Evolutionary conservation across 2,797 vertebrate species (phyloP).

Genomic region (Peromyscus aztecus): DNA sequence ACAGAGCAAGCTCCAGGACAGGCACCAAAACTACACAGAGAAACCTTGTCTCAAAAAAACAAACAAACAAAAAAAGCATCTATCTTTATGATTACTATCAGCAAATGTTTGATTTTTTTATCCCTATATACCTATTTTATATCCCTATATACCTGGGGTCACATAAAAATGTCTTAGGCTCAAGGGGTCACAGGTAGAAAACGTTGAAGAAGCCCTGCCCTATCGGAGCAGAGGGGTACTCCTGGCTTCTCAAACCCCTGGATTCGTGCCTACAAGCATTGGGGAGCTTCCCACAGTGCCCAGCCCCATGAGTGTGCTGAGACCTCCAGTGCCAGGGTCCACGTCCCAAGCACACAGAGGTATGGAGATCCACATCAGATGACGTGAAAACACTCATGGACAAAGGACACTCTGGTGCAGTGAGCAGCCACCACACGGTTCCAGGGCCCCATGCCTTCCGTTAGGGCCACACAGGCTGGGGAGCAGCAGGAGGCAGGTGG

Average conservation of each 20-base stretch:
- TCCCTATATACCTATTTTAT: neutral
- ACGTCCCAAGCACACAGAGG: neutral
- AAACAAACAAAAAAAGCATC: too few relatives aligned
- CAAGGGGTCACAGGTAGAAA: neutral
- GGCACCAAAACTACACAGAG: too few relatives aligned
- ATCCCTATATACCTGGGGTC: neutral
- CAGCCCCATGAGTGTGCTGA: neutral
- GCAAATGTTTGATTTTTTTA: neutral
- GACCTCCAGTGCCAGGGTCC: neutral
- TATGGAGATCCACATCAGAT: neutral
- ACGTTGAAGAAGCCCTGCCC: constrained; percentile 85
- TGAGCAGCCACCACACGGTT: neutral
- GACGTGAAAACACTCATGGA: neutral
- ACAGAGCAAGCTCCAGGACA: too few relatives aligned
- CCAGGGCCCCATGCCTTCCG: neutral
- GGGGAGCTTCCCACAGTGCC: constrained; percentile 71
- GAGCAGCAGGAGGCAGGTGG: neutral
- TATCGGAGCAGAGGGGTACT: constrained; percentile 91
- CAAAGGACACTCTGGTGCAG: neutral
- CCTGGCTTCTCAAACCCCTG: constrained; percentile 94
- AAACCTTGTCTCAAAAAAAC: too few relatives aligned
- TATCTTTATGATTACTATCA: neutral
- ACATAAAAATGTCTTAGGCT: neutral
- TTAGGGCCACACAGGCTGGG: neutral
- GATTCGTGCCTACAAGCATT: constrained; percentile 78